A percentile compares a stretch with the other conserved stretches of the same genome.
These are phyloP conservation scores for Geotrupes spiniger DNA, from an alignment of 2,888 invertebrate genomes.

Conservation along the genomic window DNA sequence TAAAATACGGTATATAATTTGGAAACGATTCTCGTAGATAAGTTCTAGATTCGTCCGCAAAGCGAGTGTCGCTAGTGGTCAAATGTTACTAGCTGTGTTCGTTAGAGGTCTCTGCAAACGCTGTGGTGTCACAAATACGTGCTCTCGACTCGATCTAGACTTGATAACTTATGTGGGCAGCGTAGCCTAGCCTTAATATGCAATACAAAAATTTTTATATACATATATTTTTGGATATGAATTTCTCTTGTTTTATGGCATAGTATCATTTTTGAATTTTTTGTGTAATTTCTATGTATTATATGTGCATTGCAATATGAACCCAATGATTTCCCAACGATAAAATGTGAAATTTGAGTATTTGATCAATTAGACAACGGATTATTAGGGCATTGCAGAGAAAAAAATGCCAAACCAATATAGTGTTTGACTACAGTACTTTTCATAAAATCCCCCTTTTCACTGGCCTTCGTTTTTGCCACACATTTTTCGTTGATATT, in stretches of 20 bases:
- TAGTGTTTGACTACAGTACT: too few species aligned
- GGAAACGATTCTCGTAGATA: slow-evolving; percentile 47
- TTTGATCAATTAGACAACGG: too few species aligned
- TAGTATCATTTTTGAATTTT: slow-evolving; percentile 3
- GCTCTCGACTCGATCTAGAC: slow-evolving; percentile 14
- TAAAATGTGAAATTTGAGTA: too few species aligned
- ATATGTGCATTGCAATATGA: too few species aligned
- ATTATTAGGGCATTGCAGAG: too few species aligned
- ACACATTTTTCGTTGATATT: too few species aligned
- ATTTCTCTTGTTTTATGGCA: slow-evolving; percentile 16
- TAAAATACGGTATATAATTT: slow-evolving; percentile 42
- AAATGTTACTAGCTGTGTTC: slow-evolving; percentile 51
- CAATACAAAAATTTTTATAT: slow-evolving; percentile 32
- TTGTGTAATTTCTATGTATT: slow-evolving; percentile 5
- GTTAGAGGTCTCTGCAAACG: slow-evolving; percentile 47
- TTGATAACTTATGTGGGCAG: slow-evolving; percentile 14
- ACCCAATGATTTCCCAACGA: too few species aligned
- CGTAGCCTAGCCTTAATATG: slow-evolving; percentile 39
- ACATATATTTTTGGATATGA: slow-evolving; percentile 29
- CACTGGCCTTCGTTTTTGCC: too few species aligned
- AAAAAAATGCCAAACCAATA: too few species aligned
- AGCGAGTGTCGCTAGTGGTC: slow-evolving; percentile 47
- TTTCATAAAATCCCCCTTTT: too few species aligned
- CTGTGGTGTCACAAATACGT: slow-evolving; percentile 32
- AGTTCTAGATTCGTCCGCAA: slow-evolving; percentile 48